A percentile compares a stretch with the other conserved stretches of the same genome.
phyloP scores from a whole-genome alignment of 2,797 vertebrate genomes.

The Macropodus opercularis region DNA sequence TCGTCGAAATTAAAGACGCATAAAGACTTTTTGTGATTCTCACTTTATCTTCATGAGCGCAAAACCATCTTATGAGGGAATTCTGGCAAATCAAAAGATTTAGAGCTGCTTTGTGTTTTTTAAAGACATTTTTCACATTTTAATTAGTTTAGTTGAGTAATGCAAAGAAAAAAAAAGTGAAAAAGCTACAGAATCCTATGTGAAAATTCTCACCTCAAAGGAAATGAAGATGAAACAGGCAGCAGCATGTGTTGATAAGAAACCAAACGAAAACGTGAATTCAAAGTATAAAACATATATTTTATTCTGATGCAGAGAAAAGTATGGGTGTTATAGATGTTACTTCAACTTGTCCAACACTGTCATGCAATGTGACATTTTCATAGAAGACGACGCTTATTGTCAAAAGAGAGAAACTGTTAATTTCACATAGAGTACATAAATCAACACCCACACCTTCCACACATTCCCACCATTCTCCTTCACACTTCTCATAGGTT shows the following conservation, averaged over 20 bases:
- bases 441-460: background rate
- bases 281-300: background rate
- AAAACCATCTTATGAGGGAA: slow-evolving; percentile 20
- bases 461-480: background rate
- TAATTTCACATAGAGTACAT: background rate
- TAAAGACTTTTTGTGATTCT: slow-evolving; percentile 21
- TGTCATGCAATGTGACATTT: slow-evolving; percentile 2
- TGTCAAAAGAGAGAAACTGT: background rate
- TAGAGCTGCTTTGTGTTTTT: background rate
- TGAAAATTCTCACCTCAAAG: background rate
- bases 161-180: background rate
- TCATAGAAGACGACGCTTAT: background rate
- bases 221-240: background rate
- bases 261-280: background rate
- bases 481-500: slow-evolving; percentile 2
- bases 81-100: slow-evolving; percentile 20
- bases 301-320: background rate
- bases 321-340: background rate
- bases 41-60: slow-evolving; percentile 1
- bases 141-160: slow-evolving; percentile 12
- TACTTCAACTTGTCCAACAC: background rate
- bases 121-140: slow-evolving; percentile 8
- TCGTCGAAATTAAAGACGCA: slow-evolving; percentile 5
- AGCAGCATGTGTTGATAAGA: background rate
- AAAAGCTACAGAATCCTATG: slow-evolving; percentile 1